phyloP scores from a whole-genome alignment of 2,113 vertebrate genomes.

The Kryptolebias marmoratus region DNA sequence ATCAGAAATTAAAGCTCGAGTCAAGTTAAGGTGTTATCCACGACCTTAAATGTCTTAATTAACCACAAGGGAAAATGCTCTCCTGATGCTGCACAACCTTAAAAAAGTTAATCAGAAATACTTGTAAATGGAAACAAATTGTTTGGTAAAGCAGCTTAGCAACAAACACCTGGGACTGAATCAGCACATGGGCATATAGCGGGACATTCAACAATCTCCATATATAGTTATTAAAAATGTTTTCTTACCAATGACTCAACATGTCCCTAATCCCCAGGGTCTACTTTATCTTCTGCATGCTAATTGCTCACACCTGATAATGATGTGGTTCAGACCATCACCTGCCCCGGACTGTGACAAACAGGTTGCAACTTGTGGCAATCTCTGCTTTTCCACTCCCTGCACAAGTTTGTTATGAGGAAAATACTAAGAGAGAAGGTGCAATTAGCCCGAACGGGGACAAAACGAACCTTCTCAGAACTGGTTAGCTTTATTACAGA shows the following conservation, averaged over 20 bases:
- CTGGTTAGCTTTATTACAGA: conserved; percentile 6
- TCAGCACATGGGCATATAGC: conserved; percentile 23
- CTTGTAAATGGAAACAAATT: conserved; percentile 52
- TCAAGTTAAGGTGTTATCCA: conserved; percentile 72
- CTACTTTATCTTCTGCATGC: conserved; percentile 23
- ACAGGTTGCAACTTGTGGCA: conserved; percentile 36
- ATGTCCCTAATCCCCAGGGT: conserved; percentile 50
- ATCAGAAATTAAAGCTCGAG: conserved; percentile 76
- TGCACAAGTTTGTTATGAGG: conserved; percentile 1
- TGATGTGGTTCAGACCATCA: conserved; percentile 7
- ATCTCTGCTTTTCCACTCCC: conserved; percentile 30
- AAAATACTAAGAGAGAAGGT: conserved; percentile 14
- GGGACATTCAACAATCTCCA: conserved; percentile 25
- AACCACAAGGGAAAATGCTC: conserved; percentile 51
- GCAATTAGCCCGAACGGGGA: conserved; percentile 19
- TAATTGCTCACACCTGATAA: conserved; percentile 61
- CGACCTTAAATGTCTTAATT: conserved; percentile 58
- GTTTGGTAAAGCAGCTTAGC: conserved; percentile 48
- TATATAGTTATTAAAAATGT: conserved; percentile 43
- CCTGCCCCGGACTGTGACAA: conserved; percentile 41
- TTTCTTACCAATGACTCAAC: conserved; percentile 52
- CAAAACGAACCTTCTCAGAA: conserved; percentile 13
- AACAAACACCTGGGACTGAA: conserved; percentile 56
- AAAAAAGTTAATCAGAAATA: conserved; percentile 40
- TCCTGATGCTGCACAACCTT: conserved; percentile 39